Evolutionary conservation across 2,113 vertebrate species (phyloP).

Genomic region (Aldabrachelys gigantea): DNA sequence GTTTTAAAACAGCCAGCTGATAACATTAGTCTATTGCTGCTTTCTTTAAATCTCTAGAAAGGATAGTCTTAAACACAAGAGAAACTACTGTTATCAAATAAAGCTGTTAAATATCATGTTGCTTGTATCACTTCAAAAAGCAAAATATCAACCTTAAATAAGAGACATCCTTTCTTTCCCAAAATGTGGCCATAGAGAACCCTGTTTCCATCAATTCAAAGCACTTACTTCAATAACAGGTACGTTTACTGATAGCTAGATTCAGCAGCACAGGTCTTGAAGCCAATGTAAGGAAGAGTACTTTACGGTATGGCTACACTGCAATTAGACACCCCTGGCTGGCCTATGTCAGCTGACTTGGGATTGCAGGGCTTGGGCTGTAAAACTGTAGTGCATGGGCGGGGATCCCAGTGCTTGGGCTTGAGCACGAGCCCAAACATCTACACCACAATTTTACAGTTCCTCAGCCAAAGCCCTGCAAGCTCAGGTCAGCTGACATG

Average conservation of each 20-base stretch:
- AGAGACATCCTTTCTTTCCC: not conserved
- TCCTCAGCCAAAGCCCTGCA: not conserved
- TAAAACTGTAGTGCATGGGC: not conserved
- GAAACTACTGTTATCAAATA: not conserved
- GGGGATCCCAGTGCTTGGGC: not conserved
- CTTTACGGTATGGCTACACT: not conserved
- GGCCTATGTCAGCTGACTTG: not conserved
- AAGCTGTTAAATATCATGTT: not conserved
- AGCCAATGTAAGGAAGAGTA: not conserved
- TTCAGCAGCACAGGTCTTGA: not conserved
- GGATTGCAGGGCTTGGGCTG: not conserved
- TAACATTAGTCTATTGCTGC: not conserved
- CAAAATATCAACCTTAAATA: not conserved
- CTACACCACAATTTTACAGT: not conserved
- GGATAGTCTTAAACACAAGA: not conserved
- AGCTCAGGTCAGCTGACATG: too few relatives aligned
- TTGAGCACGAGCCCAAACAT: not conserved
- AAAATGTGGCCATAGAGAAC: not conserved
- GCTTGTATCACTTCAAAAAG: not conserved
- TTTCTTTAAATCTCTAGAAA: not conserved
- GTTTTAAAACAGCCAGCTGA: not conserved
- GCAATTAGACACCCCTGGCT: not conserved
- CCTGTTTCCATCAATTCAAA: not conserved
- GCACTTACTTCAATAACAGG: not conserved
- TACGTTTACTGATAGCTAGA: not conserved